These are phyloP conservation scores for Chauna torquata DNA, from an alignment of 2,113 vertebrate genomes.

Conservation along the genomic window DNA sequence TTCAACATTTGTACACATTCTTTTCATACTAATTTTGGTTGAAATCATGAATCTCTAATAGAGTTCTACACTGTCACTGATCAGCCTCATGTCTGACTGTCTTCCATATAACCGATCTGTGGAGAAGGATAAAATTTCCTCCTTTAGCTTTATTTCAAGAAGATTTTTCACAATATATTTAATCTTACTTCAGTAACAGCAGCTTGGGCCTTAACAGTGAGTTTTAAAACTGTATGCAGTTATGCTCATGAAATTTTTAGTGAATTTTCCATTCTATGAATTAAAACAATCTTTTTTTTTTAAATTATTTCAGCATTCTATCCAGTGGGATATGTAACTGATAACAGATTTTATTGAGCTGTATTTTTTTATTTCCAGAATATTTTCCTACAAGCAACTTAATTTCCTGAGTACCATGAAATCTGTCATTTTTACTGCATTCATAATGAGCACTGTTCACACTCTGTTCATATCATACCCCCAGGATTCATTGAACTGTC, in stretches of 20 bases:
- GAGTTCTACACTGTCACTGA: not conserved
- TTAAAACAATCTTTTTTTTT: not conserved
- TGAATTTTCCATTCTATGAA: not conserved
- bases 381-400: not conserved
- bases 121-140: not conserved
- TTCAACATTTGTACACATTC: not conserved
- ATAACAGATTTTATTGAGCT: not conserved
- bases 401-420: slow-evolving; percentile 15
- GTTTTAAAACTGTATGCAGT: not conserved
- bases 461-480: not conserved
- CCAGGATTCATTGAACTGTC: not conserved
- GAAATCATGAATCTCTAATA: not conserved
- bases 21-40: not conserved
- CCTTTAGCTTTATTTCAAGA: not conserved
- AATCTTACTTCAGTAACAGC: not conserved
- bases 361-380: not conserved
- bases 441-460: not conserved
- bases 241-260: not conserved
- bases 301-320: not conserved
- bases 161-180: not conserved
- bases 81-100: not conserved
- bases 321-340: not conserved
- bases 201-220: not conserved
- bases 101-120: not conserved
- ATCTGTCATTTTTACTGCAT: not conserved